Evolutionary conservation across 1,140 invertebrate species (phyloP).

Genomic region (Sesamia nonagrioides): DNA sequence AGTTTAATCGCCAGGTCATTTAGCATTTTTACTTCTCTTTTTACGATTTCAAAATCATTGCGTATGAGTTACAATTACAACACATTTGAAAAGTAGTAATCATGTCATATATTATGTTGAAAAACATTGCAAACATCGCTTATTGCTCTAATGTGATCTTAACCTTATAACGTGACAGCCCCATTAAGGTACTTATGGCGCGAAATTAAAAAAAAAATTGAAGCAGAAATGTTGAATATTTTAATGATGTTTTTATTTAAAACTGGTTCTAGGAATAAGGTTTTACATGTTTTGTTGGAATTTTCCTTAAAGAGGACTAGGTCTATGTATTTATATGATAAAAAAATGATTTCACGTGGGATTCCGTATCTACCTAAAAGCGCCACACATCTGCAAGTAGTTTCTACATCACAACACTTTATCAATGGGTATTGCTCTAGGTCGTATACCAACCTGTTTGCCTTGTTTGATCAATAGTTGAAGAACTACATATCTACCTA

Average conservation of each 20-base stretch:
- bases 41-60: conserved; percentile 5
- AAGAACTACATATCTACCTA: neutral
- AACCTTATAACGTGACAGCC: conserved; percentile 13
- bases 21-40: neutral
- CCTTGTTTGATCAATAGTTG: neutral
- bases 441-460: neutral
- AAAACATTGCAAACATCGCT: conserved; percentile 4
- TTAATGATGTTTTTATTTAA: neutral
- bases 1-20: neutral
- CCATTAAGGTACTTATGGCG: conserved; percentile 16
- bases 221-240: conserved; percentile 9
- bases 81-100: neutral
- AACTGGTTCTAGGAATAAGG: conserved; percentile 21
- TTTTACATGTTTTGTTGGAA: neutral
- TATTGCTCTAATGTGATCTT: neutral
- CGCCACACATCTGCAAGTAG: too few species aligned
- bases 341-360: too few species aligned
- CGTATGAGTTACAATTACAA: conserved; percentile 3
- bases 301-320: conserved; percentile 1
- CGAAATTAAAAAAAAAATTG: conserved; percentile 7
- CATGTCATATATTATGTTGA: neutral
- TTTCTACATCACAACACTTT: neutral
- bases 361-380: too few species aligned
- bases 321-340: neutral
- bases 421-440: neutral